Conservation (phyloP, 2,113 vertebrate species). For the Tangachromis dhanisi region DNA sequence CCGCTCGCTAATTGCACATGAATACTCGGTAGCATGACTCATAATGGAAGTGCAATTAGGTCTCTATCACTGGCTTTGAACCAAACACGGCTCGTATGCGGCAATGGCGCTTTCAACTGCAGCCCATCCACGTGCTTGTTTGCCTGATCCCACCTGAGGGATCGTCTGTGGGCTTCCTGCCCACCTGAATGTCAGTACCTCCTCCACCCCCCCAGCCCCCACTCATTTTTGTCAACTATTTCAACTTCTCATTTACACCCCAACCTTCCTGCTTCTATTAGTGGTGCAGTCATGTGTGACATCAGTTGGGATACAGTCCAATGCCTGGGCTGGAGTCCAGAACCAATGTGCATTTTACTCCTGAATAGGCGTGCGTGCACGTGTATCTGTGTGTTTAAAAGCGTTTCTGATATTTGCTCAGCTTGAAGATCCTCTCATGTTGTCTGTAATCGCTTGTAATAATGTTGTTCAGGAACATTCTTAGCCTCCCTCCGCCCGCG, state of each 20-base stretch:
- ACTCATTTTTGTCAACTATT: conserved; percentile 10
- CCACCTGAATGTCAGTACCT: conserved; percentile 14
- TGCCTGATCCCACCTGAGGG: conserved; percentile 22
- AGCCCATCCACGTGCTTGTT: conserved; percentile 4
- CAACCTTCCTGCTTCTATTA: conserved; percentile 38
- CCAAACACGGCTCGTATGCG: conserved; percentile 26
- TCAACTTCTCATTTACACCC: conserved; percentile 30
- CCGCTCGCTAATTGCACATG: conserved; percentile 57
- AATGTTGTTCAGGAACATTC: conserved; percentile 10
- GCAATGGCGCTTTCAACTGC: conserved; percentile 25
- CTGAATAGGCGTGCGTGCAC: neutral
- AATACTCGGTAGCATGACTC: conserved; percentile 57
- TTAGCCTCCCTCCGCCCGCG: neutral
- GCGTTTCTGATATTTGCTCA: neutral
- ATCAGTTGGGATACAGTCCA: conserved; percentile 1
- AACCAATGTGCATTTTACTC: conserved; percentile 3
- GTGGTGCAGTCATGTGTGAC: conserved; percentile 37
- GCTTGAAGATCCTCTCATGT: conserved; percentile 17
- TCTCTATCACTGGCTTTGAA: conserved; percentile 33
- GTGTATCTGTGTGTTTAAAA: neutral
- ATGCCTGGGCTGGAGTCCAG: conserved; percentile 36
- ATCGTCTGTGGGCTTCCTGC: conserved; percentile 23
- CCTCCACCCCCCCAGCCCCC: neutral
- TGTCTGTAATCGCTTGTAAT: conserved; percentile 21
- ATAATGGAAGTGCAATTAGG: conserved; percentile 58